Percentiles rank a stretch among this genome's conserved stretches.
These are phyloP conservation scores for Sitta carolinensis DNA, from an alignment of 2,797 vertebrate species.

Conservation along the genomic window DNA sequence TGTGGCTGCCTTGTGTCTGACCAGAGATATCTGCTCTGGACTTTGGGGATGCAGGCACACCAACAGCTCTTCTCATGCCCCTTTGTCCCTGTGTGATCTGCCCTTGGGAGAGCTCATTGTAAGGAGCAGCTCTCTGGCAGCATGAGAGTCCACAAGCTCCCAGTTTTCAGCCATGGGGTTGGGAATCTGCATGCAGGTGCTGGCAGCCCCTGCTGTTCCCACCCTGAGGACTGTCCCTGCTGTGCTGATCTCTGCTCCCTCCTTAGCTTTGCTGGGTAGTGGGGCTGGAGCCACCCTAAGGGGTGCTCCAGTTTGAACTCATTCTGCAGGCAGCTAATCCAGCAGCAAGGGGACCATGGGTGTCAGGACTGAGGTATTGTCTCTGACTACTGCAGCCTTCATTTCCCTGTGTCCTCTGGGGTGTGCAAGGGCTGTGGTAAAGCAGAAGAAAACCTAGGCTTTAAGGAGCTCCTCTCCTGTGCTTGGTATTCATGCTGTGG, in stretches of 20 bases:
- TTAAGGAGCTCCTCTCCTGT: neutral
- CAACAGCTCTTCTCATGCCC: neutral
- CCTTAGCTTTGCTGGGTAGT: neutral
- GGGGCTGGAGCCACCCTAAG: rapidly evolving
- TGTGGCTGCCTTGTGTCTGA: rapidly evolving
- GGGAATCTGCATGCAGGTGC: neutral
- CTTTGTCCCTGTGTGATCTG: neutral
- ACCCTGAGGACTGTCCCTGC: neutral
- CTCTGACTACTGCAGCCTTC: neutral
- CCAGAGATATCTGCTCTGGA: neutral
- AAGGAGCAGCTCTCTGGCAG: neutral
- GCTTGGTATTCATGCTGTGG: neutral
- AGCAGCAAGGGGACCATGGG: neutral
- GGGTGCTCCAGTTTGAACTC: neutral
- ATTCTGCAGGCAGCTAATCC: neutral
- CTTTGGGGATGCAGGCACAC: neutral
- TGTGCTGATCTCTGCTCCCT: neutral
- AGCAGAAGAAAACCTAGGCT: neutral
- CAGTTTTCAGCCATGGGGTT: neutral
- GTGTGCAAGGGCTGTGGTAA: neutral
- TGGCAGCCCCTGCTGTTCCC: neutral
- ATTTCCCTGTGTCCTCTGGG: neutral
- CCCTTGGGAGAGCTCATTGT: neutral
- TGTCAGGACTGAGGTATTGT: neutral
- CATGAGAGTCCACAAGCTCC: neutral